Percentiles rank a stretch among this genome's conserved stretches.
These are phyloP conservation scores for Lasiurus cinereus DNA, from an alignment of 2,113 vertebrate species.

Conservation along the genomic window DNA sequence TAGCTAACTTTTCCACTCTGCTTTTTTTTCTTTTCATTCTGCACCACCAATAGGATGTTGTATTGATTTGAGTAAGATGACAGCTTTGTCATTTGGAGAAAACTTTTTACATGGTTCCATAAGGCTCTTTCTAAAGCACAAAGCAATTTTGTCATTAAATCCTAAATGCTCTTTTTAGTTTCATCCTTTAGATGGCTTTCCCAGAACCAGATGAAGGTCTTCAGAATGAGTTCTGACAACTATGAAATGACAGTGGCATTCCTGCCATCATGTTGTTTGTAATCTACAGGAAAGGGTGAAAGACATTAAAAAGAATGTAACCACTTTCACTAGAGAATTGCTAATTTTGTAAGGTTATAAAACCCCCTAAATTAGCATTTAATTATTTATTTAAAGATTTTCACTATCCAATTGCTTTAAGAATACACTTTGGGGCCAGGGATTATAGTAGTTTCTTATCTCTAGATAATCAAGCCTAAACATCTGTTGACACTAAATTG, in stretches of 20 bases:
- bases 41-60: not conserved
- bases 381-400: not conserved
- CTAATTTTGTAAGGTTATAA: slow-evolving; percentile 40
- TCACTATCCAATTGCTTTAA: not conserved
- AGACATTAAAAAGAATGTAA: slow-evolving; percentile 47
- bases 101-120: slow-evolving; percentile 54
- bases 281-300: slow-evolving; percentile 23
- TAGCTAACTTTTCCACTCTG: slow-evolving; percentile 7
- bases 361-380: slow-evolving; percentile 13
- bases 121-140: slow-evolving; percentile 67
- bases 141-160: slow-evolving; percentile 68
- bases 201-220: slow-evolving; percentile 58
- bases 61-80: slow-evolving; percentile 62
- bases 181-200: slow-evolving; percentile 61
- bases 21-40: not conserved
- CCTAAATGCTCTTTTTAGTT: slow-evolving; percentile 42
- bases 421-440: not conserved
- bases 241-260: slow-evolving; percentile 23
- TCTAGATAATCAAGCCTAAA: not conserved
- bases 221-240: slow-evolving; percentile 62
- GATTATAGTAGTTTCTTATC: not conserved
- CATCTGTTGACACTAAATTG: not conserved
- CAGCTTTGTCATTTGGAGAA: slow-evolving; percentile 63
- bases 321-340: not conserved
- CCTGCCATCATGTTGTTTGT: slow-evolving; percentile 44